Base-by-base conservation (phyloP, 1,140 invertebrate genomes). In the Cyclina sinensis region DNA sequence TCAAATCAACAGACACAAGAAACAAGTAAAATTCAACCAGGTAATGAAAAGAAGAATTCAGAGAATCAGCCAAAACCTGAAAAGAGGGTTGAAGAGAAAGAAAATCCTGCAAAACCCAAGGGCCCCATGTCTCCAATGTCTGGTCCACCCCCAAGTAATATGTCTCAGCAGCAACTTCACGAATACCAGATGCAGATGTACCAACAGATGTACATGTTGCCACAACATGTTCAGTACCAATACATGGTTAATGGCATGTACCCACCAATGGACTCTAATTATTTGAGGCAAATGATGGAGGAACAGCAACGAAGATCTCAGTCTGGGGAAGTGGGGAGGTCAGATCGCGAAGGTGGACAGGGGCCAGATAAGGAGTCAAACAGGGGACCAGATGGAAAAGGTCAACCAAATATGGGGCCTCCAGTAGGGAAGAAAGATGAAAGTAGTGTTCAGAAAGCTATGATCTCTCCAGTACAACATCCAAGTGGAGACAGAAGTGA, bases 201-300 rank as follows among this genome's bases (percentile, higher is more conserved):
- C 3, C 68, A 91, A 48, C 91, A 92, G 70, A 88, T 90, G 51
- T 91, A 92, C 32, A 46, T 93, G 16, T 93, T 93, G 21, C 93
- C 93, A 12, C 93, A 91, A 16, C 94, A 93, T 68, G 84, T 90
- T 5, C 93, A 93, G 76, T 94, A 93, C 83, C 93, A 94, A 93
- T 98, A 98, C 88, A 86, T 95, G 54, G 92, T 92, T 46, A 88
- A 73, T 74, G 86, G 86, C 16, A 68, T 62, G 68, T 88, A 74
- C 48, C 80, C 62, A 51, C 14, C 39, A 98, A 98, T 96, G 96
- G 97, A 9, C 98, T 98, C 93, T 97, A 97, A 93, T 96, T 93
- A 95, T 70, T 92, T 94, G 91, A 94, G 95, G 78, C 93, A 94
- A 89, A 92, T 92, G 79, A 89, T 95, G 54, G 94, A 95, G 57